Conservation (phyloP, 2,888 invertebrate genomes). For the Gymnosoma rotundatum region DNA sequence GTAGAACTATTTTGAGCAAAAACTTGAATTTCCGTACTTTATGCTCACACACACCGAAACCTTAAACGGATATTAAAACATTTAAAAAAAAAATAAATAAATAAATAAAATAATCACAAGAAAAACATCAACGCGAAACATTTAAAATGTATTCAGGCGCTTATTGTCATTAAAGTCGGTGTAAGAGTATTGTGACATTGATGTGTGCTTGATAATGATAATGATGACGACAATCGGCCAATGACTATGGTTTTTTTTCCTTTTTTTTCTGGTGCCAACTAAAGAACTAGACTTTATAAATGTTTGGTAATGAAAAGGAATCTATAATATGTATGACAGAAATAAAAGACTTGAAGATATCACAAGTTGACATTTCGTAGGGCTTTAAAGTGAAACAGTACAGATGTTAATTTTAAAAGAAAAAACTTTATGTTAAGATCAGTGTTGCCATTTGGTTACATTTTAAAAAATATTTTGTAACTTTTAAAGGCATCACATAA, state of each 20-base stretch:
- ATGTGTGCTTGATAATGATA: conserved; percentile 65
- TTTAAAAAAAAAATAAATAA: background rate
- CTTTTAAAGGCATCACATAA: too few relatives aligned
- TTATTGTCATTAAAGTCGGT: conserved; percentile 62
- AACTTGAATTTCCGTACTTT: conserved; percentile 48
- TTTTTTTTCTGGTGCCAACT: conserved; percentile 25
- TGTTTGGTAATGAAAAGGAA: conserved; percentile 28
- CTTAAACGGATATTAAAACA: conserved; percentile 62
- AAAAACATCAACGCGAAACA: conserved; percentile 54
- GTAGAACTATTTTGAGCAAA: conserved; percentile 36
- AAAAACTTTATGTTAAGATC: too few relatives aligned
- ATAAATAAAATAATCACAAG: conserved; percentile 8
- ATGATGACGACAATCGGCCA: conserved; percentile 63
- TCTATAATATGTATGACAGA: background rate
- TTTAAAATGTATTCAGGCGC: conserved; percentile 67
- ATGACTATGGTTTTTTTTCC: conserved; percentile 29
- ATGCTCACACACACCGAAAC: conserved; percentile 9
- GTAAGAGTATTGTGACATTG: conserved; percentile 63
- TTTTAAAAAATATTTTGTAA: too few relatives aligned
- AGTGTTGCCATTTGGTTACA: too few relatives aligned
- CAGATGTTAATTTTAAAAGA: conserved; percentile 52
- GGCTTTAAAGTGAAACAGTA: conserved; percentile 41
- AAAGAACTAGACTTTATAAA: background rate
- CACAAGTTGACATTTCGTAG: conserved; percentile 34
- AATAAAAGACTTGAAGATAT: conserved; percentile 7